Evolutionary conservation across 2,888 invertebrate species (phyloP).

Genomic region (Ephialtes manifestator): DNA sequence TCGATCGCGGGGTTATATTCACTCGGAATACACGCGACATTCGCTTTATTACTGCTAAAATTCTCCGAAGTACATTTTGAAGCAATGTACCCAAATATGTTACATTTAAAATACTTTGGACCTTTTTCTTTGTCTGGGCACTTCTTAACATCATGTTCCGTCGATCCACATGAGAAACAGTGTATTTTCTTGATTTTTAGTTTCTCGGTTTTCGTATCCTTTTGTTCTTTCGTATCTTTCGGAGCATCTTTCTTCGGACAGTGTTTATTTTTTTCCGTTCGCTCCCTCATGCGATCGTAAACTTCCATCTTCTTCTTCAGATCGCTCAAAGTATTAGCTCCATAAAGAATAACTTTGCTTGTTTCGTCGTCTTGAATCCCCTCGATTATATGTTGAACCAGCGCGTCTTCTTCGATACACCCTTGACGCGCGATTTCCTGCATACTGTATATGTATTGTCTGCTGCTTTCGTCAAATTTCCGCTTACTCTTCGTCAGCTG

Average conservation of each 20-base stretch:
- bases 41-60: too few species aligned
- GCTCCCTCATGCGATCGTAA: slow-evolving; percentile 45
- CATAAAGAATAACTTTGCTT: slow-evolving; percentile 60
- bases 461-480: slow-evolving; percentile 50
- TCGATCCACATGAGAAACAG: too few species aligned
- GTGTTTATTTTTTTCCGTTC: neutral
- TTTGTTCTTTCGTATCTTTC: neutral
- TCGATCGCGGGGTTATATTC: too few species aligned
- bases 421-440: slow-evolving; percentile 70
- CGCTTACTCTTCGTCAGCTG: slow-evolving; percentile 56
- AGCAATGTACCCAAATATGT: too few species aligned
- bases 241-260: too few species aligned
- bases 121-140: too few species aligned
- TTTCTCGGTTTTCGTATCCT: too few species aligned
- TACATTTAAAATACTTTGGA: too few species aligned
- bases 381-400: slow-evolving; percentile 65
- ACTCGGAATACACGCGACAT: too few species aligned
- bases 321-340: slow-evolving; percentile 52
- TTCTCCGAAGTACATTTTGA: too few species aligned
- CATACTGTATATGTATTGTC: slow-evolving; percentile 69
- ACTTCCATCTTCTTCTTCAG: slow-evolving; percentile 52
- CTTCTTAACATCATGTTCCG: too few species aligned
- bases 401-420: slow-evolving; percentile 54
- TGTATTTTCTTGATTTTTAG: too few species aligned
- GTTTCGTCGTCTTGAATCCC: slow-evolving; percentile 62